Percentiles rank a stretch among this genome's conserved stretches.
These are phyloP conservation scores for Euura saliciscinereae DNA, from an alignment of 1,140 invertebrate species.

Conservation along the genomic window DNA sequence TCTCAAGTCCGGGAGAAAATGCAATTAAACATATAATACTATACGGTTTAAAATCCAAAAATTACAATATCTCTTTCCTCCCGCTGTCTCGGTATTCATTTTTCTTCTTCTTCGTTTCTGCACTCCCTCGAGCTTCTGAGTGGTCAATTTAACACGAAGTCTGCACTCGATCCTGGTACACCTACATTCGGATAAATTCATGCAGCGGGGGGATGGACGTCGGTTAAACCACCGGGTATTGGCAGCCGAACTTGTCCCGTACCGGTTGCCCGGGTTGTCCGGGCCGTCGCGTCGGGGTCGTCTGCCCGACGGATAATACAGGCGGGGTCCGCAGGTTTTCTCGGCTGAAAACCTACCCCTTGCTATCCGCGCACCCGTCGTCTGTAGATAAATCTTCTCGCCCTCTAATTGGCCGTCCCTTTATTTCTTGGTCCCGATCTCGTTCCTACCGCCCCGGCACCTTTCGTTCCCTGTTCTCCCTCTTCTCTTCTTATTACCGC, in stretches of 20 bases:
- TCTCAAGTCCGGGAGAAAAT: not conserved
- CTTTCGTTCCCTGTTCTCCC: constrained; percentile 39
- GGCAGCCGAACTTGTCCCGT: constrained; percentile 37
- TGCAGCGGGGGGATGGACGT: not conserved
- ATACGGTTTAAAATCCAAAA: no score
- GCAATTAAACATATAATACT: not conserved
- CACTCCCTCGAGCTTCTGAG: not conserved
- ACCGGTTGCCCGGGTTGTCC: constrained; percentile 35
- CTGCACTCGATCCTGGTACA: not conserved
- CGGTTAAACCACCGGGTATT: constrained; percentile 24
- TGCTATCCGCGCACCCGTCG: constrained; percentile 57
- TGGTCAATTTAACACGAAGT: no score
- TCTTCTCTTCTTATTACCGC: constrained; percentile 26
- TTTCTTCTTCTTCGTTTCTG: not conserved
- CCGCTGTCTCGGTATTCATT: not conserved
- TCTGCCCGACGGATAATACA: constrained; percentile 54
- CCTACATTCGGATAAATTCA: not conserved
- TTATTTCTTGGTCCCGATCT: constrained; percentile 52
- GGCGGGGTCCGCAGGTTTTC: constrained; percentile 42
- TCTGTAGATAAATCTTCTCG: constrained; percentile 59
- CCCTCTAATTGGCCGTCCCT: constrained; percentile 61
- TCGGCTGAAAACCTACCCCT: constrained; percentile 42
- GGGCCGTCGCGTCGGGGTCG: constrained; percentile 42
- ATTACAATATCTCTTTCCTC: not conserved
- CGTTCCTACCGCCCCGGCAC: constrained; percentile 40